A percentile compares a stretch with the other conserved stretches of the same genome.
These are phyloP conservation scores for Trachelus iudaicus DNA, from an alignment of 2,888 invertebrate species.

Conservation along the genomic window DNA sequence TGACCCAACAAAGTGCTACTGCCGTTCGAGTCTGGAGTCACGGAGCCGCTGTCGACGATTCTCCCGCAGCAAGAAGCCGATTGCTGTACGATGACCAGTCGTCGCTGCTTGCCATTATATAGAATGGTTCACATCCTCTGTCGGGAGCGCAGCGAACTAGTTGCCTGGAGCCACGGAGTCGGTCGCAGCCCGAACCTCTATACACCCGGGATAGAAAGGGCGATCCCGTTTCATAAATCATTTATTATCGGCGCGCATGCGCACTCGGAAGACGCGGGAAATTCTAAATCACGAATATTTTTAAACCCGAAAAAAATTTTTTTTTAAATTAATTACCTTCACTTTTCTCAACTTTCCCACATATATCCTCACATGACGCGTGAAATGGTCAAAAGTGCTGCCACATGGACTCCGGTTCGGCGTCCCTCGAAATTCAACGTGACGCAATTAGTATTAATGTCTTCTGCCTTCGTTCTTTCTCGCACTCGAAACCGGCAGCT, in stretches of 20 bases:
- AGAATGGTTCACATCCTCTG: background rate
- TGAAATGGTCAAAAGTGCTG: too few species aligned
- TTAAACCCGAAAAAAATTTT: too few species aligned
- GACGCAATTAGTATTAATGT: background rate
- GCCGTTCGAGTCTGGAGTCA: too few species aligned
- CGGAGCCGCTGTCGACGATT: too few species aligned
- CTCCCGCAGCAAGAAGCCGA: too few species aligned
- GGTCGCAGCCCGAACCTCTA: background rate
- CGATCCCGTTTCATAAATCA: slow-evolving; percentile 46
- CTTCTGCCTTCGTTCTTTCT: background rate
- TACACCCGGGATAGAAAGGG: slow-evolving; percentile 23
- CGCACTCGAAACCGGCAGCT: background rate
- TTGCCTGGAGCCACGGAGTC: background rate
- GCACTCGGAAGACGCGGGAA: background rate
- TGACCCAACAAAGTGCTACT: too few species aligned
- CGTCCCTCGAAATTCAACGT: background rate
- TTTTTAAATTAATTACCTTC: too few species aligned
- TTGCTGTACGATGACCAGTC: background rate
- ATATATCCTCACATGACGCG: too few species aligned
- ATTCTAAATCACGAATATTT: too few species aligned
- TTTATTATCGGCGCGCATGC: slow-evolving; percentile 24
- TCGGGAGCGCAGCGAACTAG: background rate
- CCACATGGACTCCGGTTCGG: too few species aligned
- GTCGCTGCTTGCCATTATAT: background rate
- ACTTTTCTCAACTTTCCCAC: too few species aligned